phyloP scores from a whole-genome alignment of 2,113 vertebrate genomes.

The Rhynchopsitta pachyrhyncha region DNA sequence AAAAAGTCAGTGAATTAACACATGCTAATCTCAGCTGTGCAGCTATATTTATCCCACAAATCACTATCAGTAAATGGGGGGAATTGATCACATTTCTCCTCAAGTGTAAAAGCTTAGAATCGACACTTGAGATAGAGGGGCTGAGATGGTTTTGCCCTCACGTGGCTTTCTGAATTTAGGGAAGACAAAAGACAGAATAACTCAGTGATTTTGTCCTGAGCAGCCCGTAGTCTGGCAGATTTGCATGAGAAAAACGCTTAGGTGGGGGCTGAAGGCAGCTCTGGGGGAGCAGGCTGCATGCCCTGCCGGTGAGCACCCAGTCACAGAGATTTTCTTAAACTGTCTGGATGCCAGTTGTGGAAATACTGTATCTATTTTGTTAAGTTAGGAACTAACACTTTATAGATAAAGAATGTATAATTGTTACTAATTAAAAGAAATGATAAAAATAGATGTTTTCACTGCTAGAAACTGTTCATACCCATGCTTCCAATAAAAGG shows the following conservation, averaged over 20 bases:
- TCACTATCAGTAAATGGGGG: background rate
- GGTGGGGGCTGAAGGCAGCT: background rate
- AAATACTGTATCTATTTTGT: background rate
- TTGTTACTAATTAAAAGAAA: background rate
- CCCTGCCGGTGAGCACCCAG: background rate
- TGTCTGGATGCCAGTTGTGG: background rate
- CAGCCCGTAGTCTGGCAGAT: background rate
- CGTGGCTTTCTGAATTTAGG: accelerated
- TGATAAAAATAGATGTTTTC: background rate
- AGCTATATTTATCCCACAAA: background rate
- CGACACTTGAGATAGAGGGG: background rate
- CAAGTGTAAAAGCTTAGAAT: background rate
- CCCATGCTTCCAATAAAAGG: accelerated
- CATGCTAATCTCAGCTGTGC: background rate
- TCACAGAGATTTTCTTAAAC: background rate
- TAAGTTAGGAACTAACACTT: background rate
- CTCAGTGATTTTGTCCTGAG: background rate
- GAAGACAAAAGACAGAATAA: background rate
- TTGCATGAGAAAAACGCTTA: background rate
- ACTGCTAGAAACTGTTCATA: background rate
- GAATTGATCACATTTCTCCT: background rate
- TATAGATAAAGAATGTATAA: background rate
- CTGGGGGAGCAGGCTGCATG: background rate
- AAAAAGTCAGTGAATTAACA: background rate
- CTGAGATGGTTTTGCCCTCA: background rate